These are phyloP conservation scores for Perithous albicinctus DNA, from an alignment of 2,888 invertebrate genomes.

Conservation along the genomic window DNA sequence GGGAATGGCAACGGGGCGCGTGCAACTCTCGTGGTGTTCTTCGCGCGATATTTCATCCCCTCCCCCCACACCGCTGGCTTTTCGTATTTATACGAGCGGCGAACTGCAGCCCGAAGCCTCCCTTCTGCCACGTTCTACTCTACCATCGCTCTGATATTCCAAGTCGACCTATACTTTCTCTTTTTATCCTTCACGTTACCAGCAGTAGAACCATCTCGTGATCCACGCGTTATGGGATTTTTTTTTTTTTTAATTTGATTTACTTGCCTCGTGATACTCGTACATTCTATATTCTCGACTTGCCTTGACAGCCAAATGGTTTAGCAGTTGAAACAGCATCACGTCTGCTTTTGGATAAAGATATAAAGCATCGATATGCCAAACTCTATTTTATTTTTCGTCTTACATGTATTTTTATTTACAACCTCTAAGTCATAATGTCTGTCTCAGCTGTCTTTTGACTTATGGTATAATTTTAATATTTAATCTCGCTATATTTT, in stretches of 20 bases:
- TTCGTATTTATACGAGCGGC: slow-evolving; percentile 77
- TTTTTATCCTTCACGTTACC: slow-evolving; percentile 64
- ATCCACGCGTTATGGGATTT: slow-evolving; percentile 77
- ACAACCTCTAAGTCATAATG: neutral
- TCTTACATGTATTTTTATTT: slow-evolving; percentile 30
- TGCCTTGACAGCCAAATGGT: slow-evolving; percentile 4
- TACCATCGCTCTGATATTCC: slow-evolving; percentile 32
- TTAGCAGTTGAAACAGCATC: neutral
- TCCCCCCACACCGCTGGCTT: slow-evolving; percentile 60
- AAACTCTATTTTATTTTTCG: slow-evolving; percentile 14
- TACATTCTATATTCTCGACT: slow-evolving; percentile 73
- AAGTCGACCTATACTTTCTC: slow-evolving; percentile 52
- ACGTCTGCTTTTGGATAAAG: slow-evolving; percentile 3
- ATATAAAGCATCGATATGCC: slow-evolving; percentile 2
- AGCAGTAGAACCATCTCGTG: slow-evolving; percentile 63
- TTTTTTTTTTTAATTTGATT: slow-evolving; percentile 84
- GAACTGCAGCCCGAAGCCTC: slow-evolving; percentile 39
- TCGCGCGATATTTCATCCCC: slow-evolving; percentile 67
- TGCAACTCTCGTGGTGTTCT: slow-evolving; percentile 56
- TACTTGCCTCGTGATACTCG: slow-evolving; percentile 82
- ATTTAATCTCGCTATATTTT: neutral
- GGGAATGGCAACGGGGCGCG: slow-evolving; percentile 71
- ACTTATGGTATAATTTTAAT: neutral
- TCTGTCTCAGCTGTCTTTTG: neutral
- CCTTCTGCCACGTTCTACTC: slow-evolving; percentile 32